Percentiles rank a stretch among this genome's conserved stretches.
Evolutionary conservation across 1,140 invertebrate species (phyloP).

Genomic region (Leucophenga varia): DNA sequence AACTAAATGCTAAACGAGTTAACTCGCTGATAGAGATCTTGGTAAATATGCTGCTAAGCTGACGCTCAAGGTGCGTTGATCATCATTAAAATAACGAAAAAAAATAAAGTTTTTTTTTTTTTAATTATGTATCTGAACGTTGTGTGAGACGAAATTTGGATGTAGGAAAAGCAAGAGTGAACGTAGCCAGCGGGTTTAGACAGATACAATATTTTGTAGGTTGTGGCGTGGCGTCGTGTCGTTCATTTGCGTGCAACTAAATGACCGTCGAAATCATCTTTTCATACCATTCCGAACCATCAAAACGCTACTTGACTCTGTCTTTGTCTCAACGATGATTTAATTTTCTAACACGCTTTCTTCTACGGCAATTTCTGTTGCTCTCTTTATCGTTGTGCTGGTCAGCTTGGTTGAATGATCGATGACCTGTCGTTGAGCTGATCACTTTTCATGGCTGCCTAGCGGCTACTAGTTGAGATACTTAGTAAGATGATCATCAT

Average conservation of each 20-base stretch:
- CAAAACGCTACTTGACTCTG: too few species aligned
- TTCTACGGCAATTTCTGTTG: slow-evolving; percentile 17
- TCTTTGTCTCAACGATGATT: slow-evolving; percentile 38
- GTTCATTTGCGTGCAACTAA: too few species aligned
- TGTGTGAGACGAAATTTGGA: too few species aligned
- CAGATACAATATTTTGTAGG: too few species aligned
- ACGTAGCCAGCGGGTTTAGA: too few species aligned
- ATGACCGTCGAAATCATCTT: too few species aligned
- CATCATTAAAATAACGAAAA: slow-evolving; percentile 37
- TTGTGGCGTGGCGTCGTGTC: too few species aligned
- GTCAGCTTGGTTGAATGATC: slow-evolving; percentile 32
- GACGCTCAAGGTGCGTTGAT: slow-evolving; percentile 38
- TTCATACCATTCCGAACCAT: too few species aligned
- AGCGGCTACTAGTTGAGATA: slow-evolving; percentile 54
- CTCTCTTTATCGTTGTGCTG: background rate
- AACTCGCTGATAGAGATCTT: slow-evolving; percentile 54
- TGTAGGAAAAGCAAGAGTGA: too few species aligned
- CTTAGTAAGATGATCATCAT: slow-evolving; percentile 24
- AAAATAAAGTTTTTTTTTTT: too few species aligned
- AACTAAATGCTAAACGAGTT: slow-evolving; percentile 55
- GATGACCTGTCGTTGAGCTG: slow-evolving; percentile 51
- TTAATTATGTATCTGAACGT: too few species aligned
- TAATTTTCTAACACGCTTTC: slow-evolving; percentile 54
- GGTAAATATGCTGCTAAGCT: slow-evolving; percentile 35
- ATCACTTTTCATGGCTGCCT: slow-evolving; percentile 50